phyloP scores from a whole-genome alignment of 2,888 invertebrate species.

The Poecilus cupreus region DNA sequence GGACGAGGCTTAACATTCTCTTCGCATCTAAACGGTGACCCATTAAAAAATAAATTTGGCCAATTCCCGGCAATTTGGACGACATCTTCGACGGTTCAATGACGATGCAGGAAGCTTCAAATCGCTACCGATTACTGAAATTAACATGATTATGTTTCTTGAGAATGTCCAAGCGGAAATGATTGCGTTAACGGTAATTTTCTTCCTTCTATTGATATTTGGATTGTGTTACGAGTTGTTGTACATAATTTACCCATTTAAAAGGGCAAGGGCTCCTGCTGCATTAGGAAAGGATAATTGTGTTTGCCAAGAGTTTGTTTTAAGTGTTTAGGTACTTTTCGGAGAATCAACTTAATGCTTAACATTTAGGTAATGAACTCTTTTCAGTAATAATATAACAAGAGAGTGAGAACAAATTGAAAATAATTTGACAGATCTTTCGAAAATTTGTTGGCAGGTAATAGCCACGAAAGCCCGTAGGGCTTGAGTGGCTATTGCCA shows the following conservation, averaged over 20 bases:
- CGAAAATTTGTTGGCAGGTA: no score
- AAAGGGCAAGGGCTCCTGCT: not conserved
- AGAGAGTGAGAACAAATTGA: no score
- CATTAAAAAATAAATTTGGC: slow-evolving; percentile 55
- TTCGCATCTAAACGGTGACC: slow-evolving; percentile 29
- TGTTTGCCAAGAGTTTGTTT: not conserved
- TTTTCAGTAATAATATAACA: no score
- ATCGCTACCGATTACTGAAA: slow-evolving; percentile 32
- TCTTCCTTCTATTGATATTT: slow-evolving; percentile 1
- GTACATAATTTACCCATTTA: not conserved
- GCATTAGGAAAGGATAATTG: not conserved
- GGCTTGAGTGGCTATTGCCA: no score
- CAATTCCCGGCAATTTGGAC: slow-evolving; percentile 44
- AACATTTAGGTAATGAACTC: no score
- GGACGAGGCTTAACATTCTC: not conserved
- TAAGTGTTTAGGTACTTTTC: not conserved
- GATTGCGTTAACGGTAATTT: slow-evolving; percentile 14
- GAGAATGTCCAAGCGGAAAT: not conserved
- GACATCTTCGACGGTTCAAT: slow-evolving; percentile 16
- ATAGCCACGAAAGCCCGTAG: no score
- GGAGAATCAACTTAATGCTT: not conserved
- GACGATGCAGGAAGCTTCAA: not conserved
- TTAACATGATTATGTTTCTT: slow-evolving; percentile 36
- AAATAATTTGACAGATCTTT: no score
- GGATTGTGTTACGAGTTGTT: not conserved